Evolutionary conservation across 37 sponge, comb jelly and placozoan genomes (phyloP), one percentile per base, ranked within the genome.

Genomic region (Hormiphora californensis): DNA sequence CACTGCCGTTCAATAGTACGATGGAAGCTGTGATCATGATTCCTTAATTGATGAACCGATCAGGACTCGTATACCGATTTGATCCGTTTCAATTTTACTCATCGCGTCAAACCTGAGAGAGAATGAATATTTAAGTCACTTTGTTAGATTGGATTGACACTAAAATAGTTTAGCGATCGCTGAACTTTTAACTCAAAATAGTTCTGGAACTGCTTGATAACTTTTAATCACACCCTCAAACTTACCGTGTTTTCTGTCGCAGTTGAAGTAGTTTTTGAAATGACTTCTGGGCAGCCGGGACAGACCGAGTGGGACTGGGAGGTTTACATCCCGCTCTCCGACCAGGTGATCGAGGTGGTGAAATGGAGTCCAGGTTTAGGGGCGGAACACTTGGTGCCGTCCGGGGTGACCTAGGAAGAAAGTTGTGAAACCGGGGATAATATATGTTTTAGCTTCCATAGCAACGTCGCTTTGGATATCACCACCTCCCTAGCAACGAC

Each of bases 21-120:
- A n/a, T n/a, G n/a, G n/a, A 49, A 49, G 12, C 53, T 17, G 53
- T 15, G 15, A 15, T 57, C 61, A 57, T 5, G 4, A 28, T 23
- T 57, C 61, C 27, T 30, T 5, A 30, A 73, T 73, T 1, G 43
- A 43, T 8, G 81, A 43, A 19, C 81, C 35, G 46, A 46, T 46
- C 25, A 73, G 25, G n/a, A 73, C 81, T 40, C 81, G 9, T 43
- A 73, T 73, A n/a, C 81, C 81, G 43, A 73, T 73, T 28, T 73
- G 81, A 40, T 73, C 81, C 23, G 40, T 73, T 33, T 73, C 81
- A 15, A 73, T 73, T 19, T 33, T 27, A n/a, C 46, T 43, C 81
- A 73, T 73, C 41, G 35, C 43, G 25, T 73, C 81, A 30, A 43
- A 41, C 25, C 81, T 73, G 81, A 4, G 25, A 57, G 19, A 30